A percentile compares a stretch with the other conserved stretches of the same genome.
Conservation (phyloP, 2,797 vertebrate genomes). For the Onychomys arenicola region DNA sequence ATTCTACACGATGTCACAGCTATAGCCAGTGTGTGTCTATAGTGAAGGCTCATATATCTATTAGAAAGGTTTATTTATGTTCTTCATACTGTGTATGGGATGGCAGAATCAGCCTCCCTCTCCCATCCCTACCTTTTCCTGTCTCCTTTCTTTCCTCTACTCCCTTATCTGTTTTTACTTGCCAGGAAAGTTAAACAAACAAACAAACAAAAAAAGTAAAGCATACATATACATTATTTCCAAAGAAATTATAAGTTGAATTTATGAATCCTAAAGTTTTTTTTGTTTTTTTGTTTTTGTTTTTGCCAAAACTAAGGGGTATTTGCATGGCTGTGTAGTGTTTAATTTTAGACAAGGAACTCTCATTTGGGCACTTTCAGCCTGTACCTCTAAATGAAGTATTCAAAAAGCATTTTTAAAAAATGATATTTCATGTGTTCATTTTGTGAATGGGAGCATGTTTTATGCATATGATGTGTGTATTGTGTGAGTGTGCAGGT, state of each 20-base stretch:
- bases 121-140: neutral
- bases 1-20: neutral
- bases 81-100: neutral
- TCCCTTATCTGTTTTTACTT: neutral
- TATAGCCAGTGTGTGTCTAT: neutral
- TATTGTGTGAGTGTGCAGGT: neutral
- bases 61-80: neutral
- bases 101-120: neutral
- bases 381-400: neutral
- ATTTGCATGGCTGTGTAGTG: neutral
- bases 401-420: neutral
- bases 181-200: neutral
- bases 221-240: slow-evolving; percentile 6
- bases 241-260: slow-evolving; percentile 23
- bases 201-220: neutral
- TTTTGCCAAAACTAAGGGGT: neutral
- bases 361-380: neutral
- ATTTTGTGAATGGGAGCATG: neutral
- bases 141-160: neutral
- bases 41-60: neutral
- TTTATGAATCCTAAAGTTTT: slow-evolving; percentile 37
- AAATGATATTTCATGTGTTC: neutral
- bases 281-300: too few species aligned
- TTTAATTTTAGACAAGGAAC: neutral
- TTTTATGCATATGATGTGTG: neutral